Percentiles rank a stretch among this genome's conserved stretches.
phyloP scores from a whole-genome alignment of 2,113 vertebrate genomes.

The Datnioides undecimradiatus region DNA sequence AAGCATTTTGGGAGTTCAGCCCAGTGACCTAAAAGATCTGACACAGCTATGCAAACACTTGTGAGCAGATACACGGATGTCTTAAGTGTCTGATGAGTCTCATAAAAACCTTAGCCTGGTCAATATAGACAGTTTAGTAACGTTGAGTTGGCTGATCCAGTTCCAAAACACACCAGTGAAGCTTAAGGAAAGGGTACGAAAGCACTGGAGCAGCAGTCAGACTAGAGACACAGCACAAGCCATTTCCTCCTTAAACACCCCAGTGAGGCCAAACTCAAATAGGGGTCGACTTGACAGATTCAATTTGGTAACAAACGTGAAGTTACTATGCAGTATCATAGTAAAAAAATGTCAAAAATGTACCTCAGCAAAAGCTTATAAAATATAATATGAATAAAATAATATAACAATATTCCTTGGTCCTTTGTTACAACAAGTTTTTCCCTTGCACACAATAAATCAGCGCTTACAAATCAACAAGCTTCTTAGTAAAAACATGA shows the following conservation, averaged over 20 bases:
- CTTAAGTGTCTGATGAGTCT: constrained; percentile 30
- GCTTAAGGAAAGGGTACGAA: background rate
- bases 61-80: background rate
- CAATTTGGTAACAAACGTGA: constrained; percentile 92
- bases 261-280: constrained; percentile 53
- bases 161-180: background rate
- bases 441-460: constrained; percentile 81
- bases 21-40: constrained; percentile 7
- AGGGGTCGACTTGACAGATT: constrained; percentile 73
- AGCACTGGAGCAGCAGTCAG: constrained; percentile 7
- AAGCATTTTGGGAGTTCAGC: background rate
- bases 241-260: constrained; percentile 5
- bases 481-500: constrained; percentile 80
- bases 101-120: background rate
- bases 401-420: constrained; percentile 88
- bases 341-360: constrained; percentile 93
- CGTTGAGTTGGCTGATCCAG: background rate
- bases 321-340: constrained; percentile 88
- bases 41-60: background rate
- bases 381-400: constrained; percentile 88
- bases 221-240: constrained; percentile 2
- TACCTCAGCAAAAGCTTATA: constrained; percentile 97
- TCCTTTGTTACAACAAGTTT: constrained; percentile 86
- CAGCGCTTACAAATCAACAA: constrained; percentile 84
- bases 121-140: background rate